Evolutionary conservation across 2,797 vertebrate genomes (phyloP), one percentile per base, ranked within the genome.

Genomic region (Graptemys geographica): DNA sequence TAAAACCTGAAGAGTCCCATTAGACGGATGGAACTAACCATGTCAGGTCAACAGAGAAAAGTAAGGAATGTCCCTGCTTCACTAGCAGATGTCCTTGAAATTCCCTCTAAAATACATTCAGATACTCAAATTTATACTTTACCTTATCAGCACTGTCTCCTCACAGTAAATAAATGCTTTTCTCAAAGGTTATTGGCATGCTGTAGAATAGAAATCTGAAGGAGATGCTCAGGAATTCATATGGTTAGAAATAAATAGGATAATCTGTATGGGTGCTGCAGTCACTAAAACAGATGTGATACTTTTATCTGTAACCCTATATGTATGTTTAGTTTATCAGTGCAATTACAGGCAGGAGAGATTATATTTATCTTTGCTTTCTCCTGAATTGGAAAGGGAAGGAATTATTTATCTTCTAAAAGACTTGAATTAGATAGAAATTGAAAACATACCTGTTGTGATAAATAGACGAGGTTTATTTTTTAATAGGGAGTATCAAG

Each of bases 311-410:
- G 27, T 90, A 87, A 74, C 79, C 79, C 88, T 33, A 76, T 55
- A 81, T 57, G 87, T 88, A 89, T 85, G 93, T 49, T 87, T 65
- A 86, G 87, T 94, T 96, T 97, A 96, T 97, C 95, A 94, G 74
- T 81, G 83, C 84, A 97, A 94, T 96, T 96, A 96, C 90, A 92
- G 92, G 80, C 78, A 84, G 5, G 53, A 80, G 89, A 94, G 87
- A 96, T 94, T 83, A 84, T 92, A 74, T 96, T 92, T 95, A 89
- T 94, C 92, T 91, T 95, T 80, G 3, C 82, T 95, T 95, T 81
- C 84, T 74, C 83, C 25, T 88, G 88, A 90, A 95, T 93, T 87
- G 49, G 79, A 84, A 92, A 91, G 83, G 23, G 47, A 84, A 19
- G 55, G 90, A 92, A 94, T 92, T 74, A 90, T 96, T 95, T 93